phyloP scores from a whole-genome alignment of 2,113 vertebrate species.

The Drymodes brunneopygia region DNA sequence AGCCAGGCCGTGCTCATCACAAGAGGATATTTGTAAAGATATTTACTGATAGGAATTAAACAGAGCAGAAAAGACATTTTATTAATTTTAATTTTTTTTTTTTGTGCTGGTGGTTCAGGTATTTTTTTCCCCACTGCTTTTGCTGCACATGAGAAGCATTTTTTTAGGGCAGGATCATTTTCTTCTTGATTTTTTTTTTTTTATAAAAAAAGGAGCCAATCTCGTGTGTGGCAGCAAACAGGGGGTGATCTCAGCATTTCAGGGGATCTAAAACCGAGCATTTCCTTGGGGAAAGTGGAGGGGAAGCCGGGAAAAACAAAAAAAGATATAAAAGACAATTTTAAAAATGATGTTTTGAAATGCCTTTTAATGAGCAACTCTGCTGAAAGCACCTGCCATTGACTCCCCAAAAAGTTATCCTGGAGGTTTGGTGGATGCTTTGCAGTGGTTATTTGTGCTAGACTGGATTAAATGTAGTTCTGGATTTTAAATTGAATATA shows the following conservation, averaged over 20 bases:
- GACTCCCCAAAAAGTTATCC: neutral
- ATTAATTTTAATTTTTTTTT: neutral
- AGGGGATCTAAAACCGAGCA: neutral
- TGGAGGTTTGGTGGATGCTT: neutral
- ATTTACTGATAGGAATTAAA: constrained; percentile 10
- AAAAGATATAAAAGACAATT: neutral
- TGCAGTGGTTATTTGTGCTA: neutral
- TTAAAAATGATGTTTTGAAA: neutral
- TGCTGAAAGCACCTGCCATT: neutral
- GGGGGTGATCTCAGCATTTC: neutral
- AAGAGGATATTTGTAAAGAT: neutral
- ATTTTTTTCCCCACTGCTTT: neutral
- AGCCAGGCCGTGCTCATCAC: neutral
- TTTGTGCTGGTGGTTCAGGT: neutral
- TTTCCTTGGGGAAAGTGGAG: neutral
- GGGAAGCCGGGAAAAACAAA: neutral
- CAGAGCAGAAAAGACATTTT: constrained; percentile 7
- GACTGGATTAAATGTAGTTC: neutral
- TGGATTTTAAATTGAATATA: too few species aligned
- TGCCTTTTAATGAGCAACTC: neutral
- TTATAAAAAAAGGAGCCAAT: neutral
- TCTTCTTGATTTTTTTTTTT: neutral
- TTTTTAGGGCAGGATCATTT: neutral
- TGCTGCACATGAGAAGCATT: neutral
- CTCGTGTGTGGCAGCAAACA: neutral